phyloP scores from a whole-genome alignment of 2,797 vertebrate species.

The Percopsis omiscomaycus region DNA sequence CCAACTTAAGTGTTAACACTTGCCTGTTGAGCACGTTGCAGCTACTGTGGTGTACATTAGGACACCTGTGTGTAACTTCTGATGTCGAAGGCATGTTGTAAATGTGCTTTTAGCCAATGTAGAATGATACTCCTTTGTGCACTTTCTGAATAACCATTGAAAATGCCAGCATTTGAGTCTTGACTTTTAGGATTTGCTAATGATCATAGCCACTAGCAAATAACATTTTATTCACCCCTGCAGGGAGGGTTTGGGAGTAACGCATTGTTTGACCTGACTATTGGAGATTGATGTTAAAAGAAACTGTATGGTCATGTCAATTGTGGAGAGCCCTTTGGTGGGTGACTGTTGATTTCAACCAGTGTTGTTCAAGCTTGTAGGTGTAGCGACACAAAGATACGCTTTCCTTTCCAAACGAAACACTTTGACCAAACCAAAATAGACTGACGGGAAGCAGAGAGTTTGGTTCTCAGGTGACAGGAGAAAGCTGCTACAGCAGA shows the following conservation, averaged over 20 bases:
- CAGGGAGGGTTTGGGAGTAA: slow-evolving; percentile 34
- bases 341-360: slow-evolving; percentile 10
- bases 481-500: slow-evolving; percentile 44
- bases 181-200: slow-evolving; percentile 37
- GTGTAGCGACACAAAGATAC: slow-evolving; percentile 26
- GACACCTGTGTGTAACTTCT: slow-evolving; percentile 59
- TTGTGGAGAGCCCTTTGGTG: slow-evolving; percentile 42
- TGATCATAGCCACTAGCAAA: slow-evolving; percentile 48
- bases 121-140: slow-evolving; percentile 73
- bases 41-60: slow-evolving; percentile 60
- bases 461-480: slow-evolving; percentile 69
- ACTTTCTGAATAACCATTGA: slow-evolving; percentile 71
- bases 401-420: slow-evolving; percentile 46
- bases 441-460: slow-evolving; percentile 56
- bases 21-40: slow-evolving; percentile 62
- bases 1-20: slow-evolving; percentile 42
- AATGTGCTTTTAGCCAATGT: slow-evolving; percentile 72
- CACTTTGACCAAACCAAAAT: slow-evolving; percentile 54
- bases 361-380: slow-evolving; percentile 21
- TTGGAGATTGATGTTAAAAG: slow-evolving; percentile 52
- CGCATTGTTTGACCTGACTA: slow-evolving; percentile 48
- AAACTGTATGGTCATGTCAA: slow-evolving; percentile 35
- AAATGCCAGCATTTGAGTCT: slow-evolving; percentile 73
- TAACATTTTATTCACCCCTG: slow-evolving; percentile 22
- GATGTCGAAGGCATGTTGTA: slow-evolving; percentile 71